phyloP scores from a whole-genome alignment of 2,797 vertebrate species.

The Lepilemur ruficaudatus region DNA sequence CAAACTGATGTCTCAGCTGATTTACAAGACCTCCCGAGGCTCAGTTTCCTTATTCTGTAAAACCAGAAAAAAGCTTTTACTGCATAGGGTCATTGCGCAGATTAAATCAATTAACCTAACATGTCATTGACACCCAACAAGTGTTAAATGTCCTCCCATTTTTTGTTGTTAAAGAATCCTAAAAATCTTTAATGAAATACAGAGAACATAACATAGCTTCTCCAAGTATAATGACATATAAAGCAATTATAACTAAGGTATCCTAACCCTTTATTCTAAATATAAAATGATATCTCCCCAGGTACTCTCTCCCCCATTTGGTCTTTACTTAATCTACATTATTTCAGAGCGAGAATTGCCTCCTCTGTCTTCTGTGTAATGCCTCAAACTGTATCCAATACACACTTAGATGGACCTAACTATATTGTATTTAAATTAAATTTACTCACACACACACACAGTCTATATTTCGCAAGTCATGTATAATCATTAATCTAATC shows the following conservation, averaged over 20 bases:
- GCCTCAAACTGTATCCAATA: neutral
- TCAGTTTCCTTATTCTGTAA: neutral
- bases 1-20: neutral
- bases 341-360: neutral
- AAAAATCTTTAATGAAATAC: neutral
- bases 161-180: neutral
- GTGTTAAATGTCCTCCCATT: neutral
- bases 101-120: neutral
- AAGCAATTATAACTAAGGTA: constrained; percentile 1
- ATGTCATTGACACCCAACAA: neutral
- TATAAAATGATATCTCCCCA: neutral
- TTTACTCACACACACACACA: neutral
- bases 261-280: constrained; percentile 13
- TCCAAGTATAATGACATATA: neutral
- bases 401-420: neutral
- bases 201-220: neutral
- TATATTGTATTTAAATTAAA: constrained; percentile 61
- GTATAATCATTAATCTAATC: constrained; percentile 57
- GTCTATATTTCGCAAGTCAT: neutral
- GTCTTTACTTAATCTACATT: neutral
- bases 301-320: neutral
- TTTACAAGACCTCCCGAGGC: neutral
- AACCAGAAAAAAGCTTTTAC: neutral
- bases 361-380: neutral
- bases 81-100: neutral